phyloP scores from a whole-genome alignment of 2,113 vertebrate genomes.

The Empidonax traillii region DNA sequence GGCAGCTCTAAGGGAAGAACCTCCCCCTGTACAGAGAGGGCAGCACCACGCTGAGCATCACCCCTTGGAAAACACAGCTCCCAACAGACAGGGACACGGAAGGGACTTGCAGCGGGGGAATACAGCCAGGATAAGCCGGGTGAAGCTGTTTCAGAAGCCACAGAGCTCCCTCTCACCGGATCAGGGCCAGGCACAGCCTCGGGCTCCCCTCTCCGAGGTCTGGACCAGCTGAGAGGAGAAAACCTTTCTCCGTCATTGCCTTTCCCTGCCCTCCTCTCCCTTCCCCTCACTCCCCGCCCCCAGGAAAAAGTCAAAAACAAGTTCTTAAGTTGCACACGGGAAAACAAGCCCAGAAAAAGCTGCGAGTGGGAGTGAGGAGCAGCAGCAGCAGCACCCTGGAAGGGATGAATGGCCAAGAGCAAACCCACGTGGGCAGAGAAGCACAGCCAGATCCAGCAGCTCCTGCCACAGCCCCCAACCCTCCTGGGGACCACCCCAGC shows the following conservation, averaged over 20 bases:
- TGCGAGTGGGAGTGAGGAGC: constrained; percentile 10
- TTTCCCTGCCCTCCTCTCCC: not conserved
- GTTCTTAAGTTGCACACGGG: not conserved
- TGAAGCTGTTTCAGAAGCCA: fast-evolving
- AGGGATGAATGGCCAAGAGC: not conserved
- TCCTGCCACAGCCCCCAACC: not conserved
- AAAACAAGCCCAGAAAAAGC: constrained; percentile 38
- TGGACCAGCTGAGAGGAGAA: not conserved
- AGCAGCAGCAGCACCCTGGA: not conserved
- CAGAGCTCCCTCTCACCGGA: fast-evolving
- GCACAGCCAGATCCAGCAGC: fast-evolving
- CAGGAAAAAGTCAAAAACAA: constrained; percentile 18
- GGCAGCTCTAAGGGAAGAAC: not conserved
- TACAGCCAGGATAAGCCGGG: fast-evolving
- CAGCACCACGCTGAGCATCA: not conserved
- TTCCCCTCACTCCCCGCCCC: not conserved
- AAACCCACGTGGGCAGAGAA: not conserved
- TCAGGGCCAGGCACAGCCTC: fast-evolving
- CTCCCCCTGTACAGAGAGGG: fast-evolving
- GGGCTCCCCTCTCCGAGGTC: not conserved
- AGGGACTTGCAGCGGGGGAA: fast-evolving
- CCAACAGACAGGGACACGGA: fast-evolving
- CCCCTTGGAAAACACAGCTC: not conserved
- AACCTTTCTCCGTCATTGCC: not conserved
- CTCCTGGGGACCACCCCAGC: fast-evolving